Percentiles rank a stretch among this genome's conserved stretches.
Conservation (phyloP, 1,140 invertebrate genomes). For the Solenopsis fugax region DNA sequence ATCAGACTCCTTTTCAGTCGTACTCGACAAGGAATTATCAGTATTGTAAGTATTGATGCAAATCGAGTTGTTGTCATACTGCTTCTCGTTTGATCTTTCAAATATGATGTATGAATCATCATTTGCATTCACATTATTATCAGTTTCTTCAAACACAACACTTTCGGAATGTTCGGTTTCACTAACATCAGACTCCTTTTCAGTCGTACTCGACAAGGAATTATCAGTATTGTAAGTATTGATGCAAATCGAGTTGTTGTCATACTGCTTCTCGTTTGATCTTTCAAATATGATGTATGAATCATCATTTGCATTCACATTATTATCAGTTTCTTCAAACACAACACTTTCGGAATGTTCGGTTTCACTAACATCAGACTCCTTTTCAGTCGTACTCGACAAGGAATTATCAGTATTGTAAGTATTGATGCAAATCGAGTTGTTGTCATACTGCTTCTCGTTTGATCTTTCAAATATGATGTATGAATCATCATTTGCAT, state of each 20-base stretch:
- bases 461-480: conserved; percentile 81
- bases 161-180: conserved; percentile 56
- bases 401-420: conserved; percentile 38
- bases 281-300: conserved; percentile 82
- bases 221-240: conserved; percentile 32
- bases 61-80: conserved; percentile 52
- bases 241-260: conserved; percentile 64
- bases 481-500: conserved; percentile 74
- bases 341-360: conserved; percentile 70
- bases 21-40: conserved; percentile 53
- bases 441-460: conserved; percentile 55
- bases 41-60: conserved; percentile 42
- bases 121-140: conserved; percentile 15
- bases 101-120: conserved; percentile 82
- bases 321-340: conserved; percentile 69
- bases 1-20: conserved; percentile 22
- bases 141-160: conserved; percentile 74
- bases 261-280: conserved; percentile 60
- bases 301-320: conserved; percentile 64
- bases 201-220: conserved; percentile 41
- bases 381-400: conserved; percentile 47
- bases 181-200: conserved; percentile 24
- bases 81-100: conserved; percentile 73
- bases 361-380: background rate
- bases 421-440: conserved; percentile 59